A percentile compares a stretch with the other conserved stretches of the same genome.
Evolutionary conservation across 1,140 invertebrate genomes (phyloP).

Genomic region (Meloidogyne chitwoodi): DNA sequence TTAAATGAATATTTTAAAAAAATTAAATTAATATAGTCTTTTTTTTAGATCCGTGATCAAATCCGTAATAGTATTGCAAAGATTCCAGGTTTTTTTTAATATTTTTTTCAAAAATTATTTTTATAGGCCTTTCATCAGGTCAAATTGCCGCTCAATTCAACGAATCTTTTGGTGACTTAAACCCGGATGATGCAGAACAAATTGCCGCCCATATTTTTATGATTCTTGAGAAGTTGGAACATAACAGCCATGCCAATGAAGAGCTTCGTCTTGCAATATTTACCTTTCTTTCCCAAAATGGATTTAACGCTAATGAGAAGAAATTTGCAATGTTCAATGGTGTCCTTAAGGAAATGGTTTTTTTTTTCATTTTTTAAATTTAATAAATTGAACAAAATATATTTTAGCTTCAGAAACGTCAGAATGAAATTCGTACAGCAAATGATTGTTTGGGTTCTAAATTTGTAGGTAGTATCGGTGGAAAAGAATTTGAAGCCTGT

Average conservation of each 20-base stretch:
- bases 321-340: neutral
- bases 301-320: neutral
- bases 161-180: neutral
- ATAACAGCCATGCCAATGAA: neutral
- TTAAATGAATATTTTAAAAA: too few relatives aligned
- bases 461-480: neutral
- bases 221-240: slow-evolving; percentile 14
- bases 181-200: slow-evolving; percentile 6
- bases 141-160: neutral
- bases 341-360: neutral
- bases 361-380: neutral
- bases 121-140: neutral
- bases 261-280: neutral
- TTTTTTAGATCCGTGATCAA: slow-evolving; percentile 2
- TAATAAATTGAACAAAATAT: neutral
- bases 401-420: slow-evolving; percentile 11
- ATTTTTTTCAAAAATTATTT: neutral
- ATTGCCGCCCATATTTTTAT: slow-evolving; percentile 7
- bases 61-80: neutral
- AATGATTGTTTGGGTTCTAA: slow-evolving; percentile 11
- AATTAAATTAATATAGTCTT: neutral
- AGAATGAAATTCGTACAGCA: neutral
- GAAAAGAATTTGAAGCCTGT: slow-evolving; percentile 16
- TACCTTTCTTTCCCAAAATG: neutral
- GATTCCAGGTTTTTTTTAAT: neutral